phyloP scores from a whole-genome alignment of 2,888 invertebrate genomes.

The Acrobasis repandana region DNA sequence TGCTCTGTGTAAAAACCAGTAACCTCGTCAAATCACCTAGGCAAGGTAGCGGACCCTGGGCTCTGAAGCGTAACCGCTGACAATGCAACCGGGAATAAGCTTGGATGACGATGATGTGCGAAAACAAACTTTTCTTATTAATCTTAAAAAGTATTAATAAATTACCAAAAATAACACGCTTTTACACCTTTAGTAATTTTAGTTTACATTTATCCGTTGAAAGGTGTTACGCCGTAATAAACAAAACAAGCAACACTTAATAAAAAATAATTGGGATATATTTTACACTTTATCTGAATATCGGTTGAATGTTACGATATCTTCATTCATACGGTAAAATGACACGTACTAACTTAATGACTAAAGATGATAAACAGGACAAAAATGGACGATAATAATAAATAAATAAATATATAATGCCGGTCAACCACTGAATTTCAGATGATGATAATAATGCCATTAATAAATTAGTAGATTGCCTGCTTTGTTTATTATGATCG shows the following conservation, averaged over 20 bases:
- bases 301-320: not conserved
- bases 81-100: no score
- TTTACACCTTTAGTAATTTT: slow-evolving; percentile 1
- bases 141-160: not conserved
- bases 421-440: slow-evolving; percentile 9
- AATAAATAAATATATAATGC: no score
- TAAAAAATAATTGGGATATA: slow-evolving; percentile 2
- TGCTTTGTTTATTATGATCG: no score
- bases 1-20: no score
- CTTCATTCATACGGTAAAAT: slow-evolving; percentile 2
- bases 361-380: slow-evolving; percentile 26
- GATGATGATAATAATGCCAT: no score
- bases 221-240: slow-evolving; percentile 8
- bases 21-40: no score
- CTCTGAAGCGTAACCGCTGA: no score
- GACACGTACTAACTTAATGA: not conserved
- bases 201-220: not conserved
- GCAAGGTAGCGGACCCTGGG: no score
- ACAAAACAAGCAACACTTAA: slow-evolving; percentile 6
- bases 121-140: slow-evolving; percentile 1
- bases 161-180: not conserved
- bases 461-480: no score
- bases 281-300: slow-evolving; percentile 3
- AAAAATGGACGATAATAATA: slow-evolving; percentile 28
- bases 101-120: no score